A percentile compares a stretch with the other conserved stretches of the same genome.
Conservation (phyloP, 2,888 invertebrate genomes). For the Lycia hirtaria region DNA sequence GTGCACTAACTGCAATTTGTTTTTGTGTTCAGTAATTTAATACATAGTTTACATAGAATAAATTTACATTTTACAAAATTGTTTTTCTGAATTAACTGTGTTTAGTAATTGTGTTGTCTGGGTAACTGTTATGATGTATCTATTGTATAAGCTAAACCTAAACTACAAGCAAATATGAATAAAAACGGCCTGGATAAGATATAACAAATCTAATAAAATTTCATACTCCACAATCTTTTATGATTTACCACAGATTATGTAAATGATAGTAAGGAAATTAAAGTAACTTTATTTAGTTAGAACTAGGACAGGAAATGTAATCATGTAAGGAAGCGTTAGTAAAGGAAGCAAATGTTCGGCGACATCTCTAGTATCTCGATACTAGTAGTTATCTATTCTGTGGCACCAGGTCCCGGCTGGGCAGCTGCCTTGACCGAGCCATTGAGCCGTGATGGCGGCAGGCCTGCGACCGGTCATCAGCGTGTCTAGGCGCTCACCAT, state of each 20-base stretch:
- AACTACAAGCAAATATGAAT: too few species aligned
- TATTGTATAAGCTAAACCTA: too few species aligned
- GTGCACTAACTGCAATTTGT: background rate
- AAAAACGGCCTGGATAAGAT: too few species aligned
- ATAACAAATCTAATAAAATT: too few species aligned
- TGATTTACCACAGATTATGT: too few species aligned
- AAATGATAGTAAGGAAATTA: background rate
- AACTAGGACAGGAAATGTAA: slow-evolving; percentile 11
- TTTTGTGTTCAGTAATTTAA: background rate
- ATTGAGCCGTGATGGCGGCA: slow-evolving; percentile 51
- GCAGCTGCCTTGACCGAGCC: slow-evolving; percentile 66
- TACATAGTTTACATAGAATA: background rate
- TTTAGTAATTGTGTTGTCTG: too few species aligned
- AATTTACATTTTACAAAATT: background rate
- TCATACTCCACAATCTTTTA: too few species aligned
- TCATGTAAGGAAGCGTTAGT: slow-evolving; percentile 37
- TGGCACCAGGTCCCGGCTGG: slow-evolving; percentile 43
- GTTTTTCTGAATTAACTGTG: background rate
- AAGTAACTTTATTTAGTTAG: background rate
- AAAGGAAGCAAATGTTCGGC: slow-evolving; percentile 48
- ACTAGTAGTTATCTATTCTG: too few species aligned
- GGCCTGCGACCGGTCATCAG: slow-evolving; percentile 43
- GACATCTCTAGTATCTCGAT: slow-evolving; percentile 38
- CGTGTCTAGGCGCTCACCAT: slow-evolving; percentile 21
- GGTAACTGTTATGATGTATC: background rate